These are phyloP conservation scores for Alectoris magna DNA, from an alignment of 2,797 vertebrate genomes.

Conservation along the genomic window DNA sequence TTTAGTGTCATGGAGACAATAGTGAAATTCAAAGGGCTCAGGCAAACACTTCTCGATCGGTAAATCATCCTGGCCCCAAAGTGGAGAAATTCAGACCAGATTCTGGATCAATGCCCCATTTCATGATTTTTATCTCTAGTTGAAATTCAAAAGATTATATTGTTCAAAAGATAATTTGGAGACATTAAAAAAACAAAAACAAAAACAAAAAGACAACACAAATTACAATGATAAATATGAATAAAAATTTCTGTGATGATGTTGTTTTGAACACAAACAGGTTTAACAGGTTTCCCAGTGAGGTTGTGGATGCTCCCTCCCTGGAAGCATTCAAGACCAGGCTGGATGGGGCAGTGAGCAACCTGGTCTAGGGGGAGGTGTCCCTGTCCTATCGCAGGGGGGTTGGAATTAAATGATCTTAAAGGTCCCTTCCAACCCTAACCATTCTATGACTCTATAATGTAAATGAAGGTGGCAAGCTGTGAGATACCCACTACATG, in stretches of 20 bases:
- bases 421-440: no score
- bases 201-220: no score
- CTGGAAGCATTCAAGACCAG: no score
- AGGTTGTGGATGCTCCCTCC: no score
- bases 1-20: not conserved
- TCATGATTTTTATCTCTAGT: not conserved
- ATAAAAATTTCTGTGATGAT: not conserved
- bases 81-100: not conserved
- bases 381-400: no score
- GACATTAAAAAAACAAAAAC: no score
- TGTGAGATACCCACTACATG: not conserved
- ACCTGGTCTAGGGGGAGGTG: no score
- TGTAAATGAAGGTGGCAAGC: not conserved
- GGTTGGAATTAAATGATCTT: no score
- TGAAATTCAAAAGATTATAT: not conserved
- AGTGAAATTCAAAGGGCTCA: rapidly evolving
- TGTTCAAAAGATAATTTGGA: not conserved
- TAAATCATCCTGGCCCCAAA: not conserved
- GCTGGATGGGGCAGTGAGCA: no score
- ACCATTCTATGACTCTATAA: not conserved
- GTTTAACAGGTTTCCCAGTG: no score
- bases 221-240: not conserved
- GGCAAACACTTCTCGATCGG: not conserved
- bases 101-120: not conserved
- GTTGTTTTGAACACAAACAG: not conserved